A percentile compares a stretch with the other conserved stretches of the same genome.
Evolutionary conservation across 2,888 invertebrate species (phyloP).

Genomic region (Peribatodes rhomboidaria): DNA sequence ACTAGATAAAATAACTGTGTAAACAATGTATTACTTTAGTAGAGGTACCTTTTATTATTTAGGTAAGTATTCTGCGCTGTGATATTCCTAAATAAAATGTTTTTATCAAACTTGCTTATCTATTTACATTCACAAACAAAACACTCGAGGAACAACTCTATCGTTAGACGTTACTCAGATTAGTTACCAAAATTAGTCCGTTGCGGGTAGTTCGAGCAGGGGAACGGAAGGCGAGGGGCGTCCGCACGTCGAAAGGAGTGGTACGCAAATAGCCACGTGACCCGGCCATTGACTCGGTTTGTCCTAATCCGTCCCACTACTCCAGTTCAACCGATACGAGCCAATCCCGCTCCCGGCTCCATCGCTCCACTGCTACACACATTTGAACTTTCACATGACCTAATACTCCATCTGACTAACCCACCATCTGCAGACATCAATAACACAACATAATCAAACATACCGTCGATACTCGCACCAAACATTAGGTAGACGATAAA

Average conservation of each 20-base stretch:
- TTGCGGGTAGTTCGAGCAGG: slow-evolving; percentile 74
- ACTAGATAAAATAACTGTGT: no score
- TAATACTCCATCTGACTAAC: slow-evolving; percentile 62
- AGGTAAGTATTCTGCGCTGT: background rate
- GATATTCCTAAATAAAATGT: slow-evolving; percentile 18
- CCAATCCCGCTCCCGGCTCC: slow-evolving; percentile 52
- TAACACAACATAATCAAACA: slow-evolving; percentile 31
- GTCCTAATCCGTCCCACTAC: slow-evolving; percentile 86
- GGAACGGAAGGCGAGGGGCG: slow-evolving; percentile 69
- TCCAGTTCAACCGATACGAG: slow-evolving; percentile 75
- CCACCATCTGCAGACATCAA: slow-evolving; percentile 51
- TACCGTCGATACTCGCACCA: slow-evolving; percentile 17
- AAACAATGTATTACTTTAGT: no score
- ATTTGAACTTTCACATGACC: slow-evolving; percentile 70
- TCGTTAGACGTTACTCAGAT: slow-evolving; percentile 64
- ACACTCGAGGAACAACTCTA: slow-evolving; percentile 53
- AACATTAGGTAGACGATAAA: slow-evolving; percentile 24
- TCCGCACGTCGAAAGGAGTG: slow-evolving; percentile 63
- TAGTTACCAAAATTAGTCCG: slow-evolving; percentile 76
- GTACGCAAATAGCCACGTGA: slow-evolving; percentile 84
- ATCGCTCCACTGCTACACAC: slow-evolving; percentile 50
- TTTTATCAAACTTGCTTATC: slow-evolving; percentile 19
- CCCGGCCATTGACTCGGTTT: slow-evolving; percentile 86
- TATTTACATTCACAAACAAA: slow-evolving; percentile 38
- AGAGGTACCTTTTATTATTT: background rate